Evolutionary conservation across 2,797 vertebrate genomes (phyloP).

Genomic region (Strix occidentalis): DNA sequence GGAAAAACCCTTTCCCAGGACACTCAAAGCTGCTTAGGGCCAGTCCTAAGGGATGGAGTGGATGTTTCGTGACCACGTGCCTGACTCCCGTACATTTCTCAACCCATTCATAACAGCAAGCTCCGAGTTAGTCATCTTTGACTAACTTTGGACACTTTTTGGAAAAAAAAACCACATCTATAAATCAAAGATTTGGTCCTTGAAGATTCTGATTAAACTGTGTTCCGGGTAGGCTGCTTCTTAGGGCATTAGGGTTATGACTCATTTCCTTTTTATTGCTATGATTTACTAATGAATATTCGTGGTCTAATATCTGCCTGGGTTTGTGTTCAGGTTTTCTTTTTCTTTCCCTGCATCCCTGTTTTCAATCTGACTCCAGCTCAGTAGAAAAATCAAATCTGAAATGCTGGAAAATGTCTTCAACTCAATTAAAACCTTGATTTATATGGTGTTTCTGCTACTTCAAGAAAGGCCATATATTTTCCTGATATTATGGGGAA

Average conservation of each 20-base stretch:
- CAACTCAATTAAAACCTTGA: neutral
- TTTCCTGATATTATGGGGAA: neutral
- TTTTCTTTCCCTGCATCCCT: neutral
- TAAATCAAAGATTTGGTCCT: neutral
- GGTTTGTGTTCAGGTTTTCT: neutral
- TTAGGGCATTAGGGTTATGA: neutral
- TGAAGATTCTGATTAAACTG: neutral
- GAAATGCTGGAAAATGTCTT: neutral
- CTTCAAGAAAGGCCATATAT: neutral
- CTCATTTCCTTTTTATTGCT: constrained; percentile 1
- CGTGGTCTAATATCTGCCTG: neutral
- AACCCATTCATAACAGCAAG: neutral
- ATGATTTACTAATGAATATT: neutral
- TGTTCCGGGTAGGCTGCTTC: neutral
- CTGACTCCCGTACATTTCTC: neutral
- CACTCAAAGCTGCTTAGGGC: neutral
- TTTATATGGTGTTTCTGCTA: neutral
- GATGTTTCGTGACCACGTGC: accelerated
- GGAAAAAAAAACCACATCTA: accelerated
- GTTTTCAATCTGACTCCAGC: neutral
- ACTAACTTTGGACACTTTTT: neutral
- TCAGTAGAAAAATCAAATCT: neutral
- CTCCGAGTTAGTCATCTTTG: neutral
- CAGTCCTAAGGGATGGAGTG: neutral
- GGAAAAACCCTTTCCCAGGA: neutral